A percentile compares a stretch with the other conserved stretches of the same genome.
These are phyloP conservation scores for Caenorhabditis elegans DNA, from an alignment of 1,140 invertebrate species.

Conservation along the genomic window DNA sequence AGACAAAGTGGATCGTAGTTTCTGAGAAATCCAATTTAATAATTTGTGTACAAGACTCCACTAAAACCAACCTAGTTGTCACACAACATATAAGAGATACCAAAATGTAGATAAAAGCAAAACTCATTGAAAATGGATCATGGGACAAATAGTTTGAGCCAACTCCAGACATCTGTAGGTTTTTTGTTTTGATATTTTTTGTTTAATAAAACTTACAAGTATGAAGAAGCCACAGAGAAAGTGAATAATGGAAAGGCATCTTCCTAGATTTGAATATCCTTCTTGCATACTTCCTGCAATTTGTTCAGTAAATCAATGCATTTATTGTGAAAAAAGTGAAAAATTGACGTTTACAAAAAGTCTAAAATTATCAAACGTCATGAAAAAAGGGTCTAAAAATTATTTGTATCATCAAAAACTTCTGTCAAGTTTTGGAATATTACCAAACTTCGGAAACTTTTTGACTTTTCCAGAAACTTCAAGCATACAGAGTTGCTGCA, in stretches of 20 bases:
- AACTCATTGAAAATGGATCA: conserved; percentile 13
- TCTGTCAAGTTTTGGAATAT: too few relatives aligned
- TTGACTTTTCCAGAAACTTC: too few relatives aligned
- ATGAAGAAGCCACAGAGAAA: conserved; percentile 11
- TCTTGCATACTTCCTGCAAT: not conserved
- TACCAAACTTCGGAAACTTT: too few relatives aligned
- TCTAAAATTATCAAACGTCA: too few relatives aligned
- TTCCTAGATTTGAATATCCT: not conserved
- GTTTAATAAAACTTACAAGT: not conserved
- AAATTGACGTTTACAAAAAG: too few relatives aligned
- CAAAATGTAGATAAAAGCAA: not conserved
- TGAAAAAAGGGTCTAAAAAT: too few relatives aligned
- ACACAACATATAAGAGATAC: conserved; percentile 10
- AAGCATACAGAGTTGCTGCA: too few relatives aligned
- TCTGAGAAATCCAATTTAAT: not conserved
- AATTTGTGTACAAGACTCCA: not conserved
- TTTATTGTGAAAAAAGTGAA: too few relatives aligned
- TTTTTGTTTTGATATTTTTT: not conserved
- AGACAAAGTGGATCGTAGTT: not conserved
- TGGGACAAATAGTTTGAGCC: conserved; percentile 8
- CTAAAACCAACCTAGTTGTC: not conserved
- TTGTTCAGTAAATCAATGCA: too few relatives aligned
- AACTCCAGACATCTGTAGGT: conserved; percentile 5
- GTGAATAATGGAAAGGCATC: conserved; percentile 11
- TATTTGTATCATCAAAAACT: too few relatives aligned